Conservation (phyloP, 2,888 invertebrate genomes). For the Heliconius aoede region DNA sequence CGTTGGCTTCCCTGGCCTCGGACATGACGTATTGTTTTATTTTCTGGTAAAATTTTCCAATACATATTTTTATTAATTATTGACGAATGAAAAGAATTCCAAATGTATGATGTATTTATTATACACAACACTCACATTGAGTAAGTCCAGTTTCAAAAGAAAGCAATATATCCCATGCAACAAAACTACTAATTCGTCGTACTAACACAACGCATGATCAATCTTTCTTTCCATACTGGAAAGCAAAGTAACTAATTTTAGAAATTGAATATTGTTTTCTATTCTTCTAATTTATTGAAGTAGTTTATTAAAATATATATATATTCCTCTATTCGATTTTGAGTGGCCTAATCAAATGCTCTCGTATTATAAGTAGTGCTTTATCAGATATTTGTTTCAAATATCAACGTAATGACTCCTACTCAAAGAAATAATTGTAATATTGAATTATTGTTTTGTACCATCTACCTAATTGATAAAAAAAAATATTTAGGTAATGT, state of each 20-base stretch:
- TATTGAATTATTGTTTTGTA: neutral
- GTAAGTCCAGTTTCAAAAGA: neutral
- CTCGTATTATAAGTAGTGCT: constrained; percentile 1
- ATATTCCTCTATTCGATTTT: neutral
- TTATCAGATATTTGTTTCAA: neutral
- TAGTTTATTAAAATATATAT: neutral
- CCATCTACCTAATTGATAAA: too few species aligned
- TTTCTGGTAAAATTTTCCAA: constrained; percentile 49
- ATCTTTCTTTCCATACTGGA: neutral
- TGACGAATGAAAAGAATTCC: neutral
- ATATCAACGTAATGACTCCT: neutral
- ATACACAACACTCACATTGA: neutral
- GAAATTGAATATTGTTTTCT: too few species aligned
- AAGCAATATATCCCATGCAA: neutral
- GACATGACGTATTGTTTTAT: constrained; percentile 69
- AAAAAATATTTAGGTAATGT: too few species aligned
- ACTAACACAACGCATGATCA: neutral
- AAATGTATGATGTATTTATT: neutral
- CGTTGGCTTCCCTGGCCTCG: constrained; percentile 70
- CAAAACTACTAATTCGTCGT: neutral
- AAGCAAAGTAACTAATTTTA: too few species aligned
- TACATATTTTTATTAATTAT: constrained; percentile 8
- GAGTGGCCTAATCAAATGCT: neutral
- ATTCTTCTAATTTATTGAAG: too few species aligned
- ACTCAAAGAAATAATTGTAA: neutral